phyloP scores from a whole-genome alignment of 2,888 invertebrate genomes.

The Notocelia uddmanniana region DNA sequence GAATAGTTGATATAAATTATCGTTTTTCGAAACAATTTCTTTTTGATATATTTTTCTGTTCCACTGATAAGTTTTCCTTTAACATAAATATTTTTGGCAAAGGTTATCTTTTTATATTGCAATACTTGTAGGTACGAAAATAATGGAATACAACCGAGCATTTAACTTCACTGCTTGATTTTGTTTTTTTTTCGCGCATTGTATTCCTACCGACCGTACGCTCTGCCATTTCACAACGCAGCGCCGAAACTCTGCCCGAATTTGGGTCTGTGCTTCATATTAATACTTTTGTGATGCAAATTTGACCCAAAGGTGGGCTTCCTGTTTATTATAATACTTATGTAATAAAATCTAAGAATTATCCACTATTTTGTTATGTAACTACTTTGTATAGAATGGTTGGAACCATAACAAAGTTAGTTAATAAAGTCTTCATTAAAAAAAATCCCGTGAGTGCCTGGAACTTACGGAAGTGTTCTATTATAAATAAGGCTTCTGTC shows the following conservation, averaged over 20 bases:
- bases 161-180: neutral
- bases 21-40: too few species aligned
- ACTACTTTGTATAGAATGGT: neutral
- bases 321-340: slow-evolving; percentile 30
- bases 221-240: slow-evolving; percentile 9
- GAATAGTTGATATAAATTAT: too few species aligned
- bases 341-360: neutral
- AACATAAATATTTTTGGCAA: too few species aligned
- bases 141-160: too few species aligned
- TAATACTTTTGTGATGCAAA: slow-evolving; percentile 38
- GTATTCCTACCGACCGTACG: slow-evolving; percentile 7
- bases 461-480: neutral
- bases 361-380: neutral
- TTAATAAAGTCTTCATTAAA: too few species aligned
- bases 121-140: too few species aligned
- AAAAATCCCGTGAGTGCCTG: too few species aligned
- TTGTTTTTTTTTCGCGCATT: slow-evolving; percentile 1
- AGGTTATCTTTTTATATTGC: too few species aligned
- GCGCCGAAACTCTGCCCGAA: neutral
- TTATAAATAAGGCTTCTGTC: too few species aligned
- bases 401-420: neutral
- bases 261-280: slow-evolving; percentile 27
- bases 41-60: too few species aligned
- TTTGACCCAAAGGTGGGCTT: slow-evolving; percentile 24
- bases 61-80: too few species aligned